Percentiles rank a stretch among this genome's conserved stretches.
Conservation (phyloP, 2,888 invertebrate species). For the Ormia ochracea region DNA sequence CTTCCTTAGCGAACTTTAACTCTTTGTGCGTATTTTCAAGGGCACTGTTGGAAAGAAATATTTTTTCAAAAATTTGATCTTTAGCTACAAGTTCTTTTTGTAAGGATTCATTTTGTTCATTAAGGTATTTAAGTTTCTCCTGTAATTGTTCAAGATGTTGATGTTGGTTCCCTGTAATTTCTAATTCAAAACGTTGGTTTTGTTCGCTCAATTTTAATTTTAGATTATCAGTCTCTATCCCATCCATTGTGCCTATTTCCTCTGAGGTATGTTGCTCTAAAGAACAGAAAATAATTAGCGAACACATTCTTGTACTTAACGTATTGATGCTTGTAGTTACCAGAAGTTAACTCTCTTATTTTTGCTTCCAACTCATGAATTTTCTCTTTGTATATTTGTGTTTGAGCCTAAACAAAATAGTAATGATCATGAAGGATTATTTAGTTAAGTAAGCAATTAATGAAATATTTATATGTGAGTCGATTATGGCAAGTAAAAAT, state of each 20-base stretch:
- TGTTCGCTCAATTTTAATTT: conserved; percentile 63
- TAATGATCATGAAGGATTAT: neutral
- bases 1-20: conserved; percentile 68
- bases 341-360: conserved; percentile 68
- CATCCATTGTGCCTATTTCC: conserved; percentile 49
- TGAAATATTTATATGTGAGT: no score
- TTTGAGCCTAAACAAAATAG: conserved; percentile 70
- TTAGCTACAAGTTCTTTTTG: conserved; percentile 71
- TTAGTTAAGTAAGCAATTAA: no score
- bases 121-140: conserved; percentile 69
- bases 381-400: conserved; percentile 75
- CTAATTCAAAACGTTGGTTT: conserved; percentile 61
- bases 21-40: conserved; percentile 71
- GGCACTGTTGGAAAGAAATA: conserved; percentile 70
- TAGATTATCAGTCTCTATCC: conserved; percentile 61
- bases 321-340: conserved; percentile 62
- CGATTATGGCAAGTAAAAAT: no score
- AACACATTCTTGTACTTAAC: neutral
- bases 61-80: conserved; percentile 74
- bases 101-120: conserved; percentile 69
- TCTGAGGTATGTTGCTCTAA: conserved; percentile 66
- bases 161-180: conserved; percentile 63
- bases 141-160: conserved; percentile 69
- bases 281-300: neutral
- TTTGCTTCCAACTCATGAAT: conserved; percentile 73